Conservation (phyloP, 2,888 invertebrate species). For the Pterostichus madidus region DNA sequence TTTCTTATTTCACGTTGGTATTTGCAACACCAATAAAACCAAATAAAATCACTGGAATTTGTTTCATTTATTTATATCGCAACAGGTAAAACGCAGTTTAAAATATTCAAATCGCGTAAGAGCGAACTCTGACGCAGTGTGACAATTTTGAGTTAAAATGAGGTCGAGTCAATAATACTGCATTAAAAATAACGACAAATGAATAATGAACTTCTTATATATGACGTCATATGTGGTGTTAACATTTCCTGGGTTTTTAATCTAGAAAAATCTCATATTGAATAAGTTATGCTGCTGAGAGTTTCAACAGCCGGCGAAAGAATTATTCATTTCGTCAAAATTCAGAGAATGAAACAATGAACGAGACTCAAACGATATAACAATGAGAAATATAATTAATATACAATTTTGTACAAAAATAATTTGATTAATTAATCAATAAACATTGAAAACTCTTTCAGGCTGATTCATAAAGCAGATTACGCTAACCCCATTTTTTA, state of each 20-base stretch:
- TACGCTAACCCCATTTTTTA: too few relatives aligned
- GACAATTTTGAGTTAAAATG: conserved; percentile 43
- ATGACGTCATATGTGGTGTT: conserved; percentile 1
- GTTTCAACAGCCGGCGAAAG: not conserved
- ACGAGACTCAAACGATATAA: not conserved
- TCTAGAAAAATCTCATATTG: conserved; percentile 6
- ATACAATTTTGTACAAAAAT: not conserved
- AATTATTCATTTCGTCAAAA: conserved; percentile 10
- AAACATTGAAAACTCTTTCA: not conserved
- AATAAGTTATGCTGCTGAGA: not conserved
- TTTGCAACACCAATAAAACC: not conserved
- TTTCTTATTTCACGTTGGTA: not conserved
- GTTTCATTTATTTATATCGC: conserved; percentile 36
- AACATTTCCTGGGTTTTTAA: conserved; percentile 21
- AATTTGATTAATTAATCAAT: conserved; percentile 3
- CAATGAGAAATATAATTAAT: not conserved
- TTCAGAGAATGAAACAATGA: conserved; percentile 2
- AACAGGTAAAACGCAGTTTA: conserved; percentile 42
- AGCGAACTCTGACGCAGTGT: not conserved
- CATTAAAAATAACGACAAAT: conserved; percentile 49
- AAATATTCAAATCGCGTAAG: conserved; percentile 31
- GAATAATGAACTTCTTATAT: conserved; percentile 52
- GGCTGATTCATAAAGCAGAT: too few relatives aligned
- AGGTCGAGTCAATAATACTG: conserved; percentile 56
- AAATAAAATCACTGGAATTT: conserved; percentile 3